Percentiles rank a stretch among this genome's conserved stretches.
Evolutionary conservation across 2,797 vertebrate genomes (phyloP).

Genomic region (Pseudocheirus occidentalis): DNA sequence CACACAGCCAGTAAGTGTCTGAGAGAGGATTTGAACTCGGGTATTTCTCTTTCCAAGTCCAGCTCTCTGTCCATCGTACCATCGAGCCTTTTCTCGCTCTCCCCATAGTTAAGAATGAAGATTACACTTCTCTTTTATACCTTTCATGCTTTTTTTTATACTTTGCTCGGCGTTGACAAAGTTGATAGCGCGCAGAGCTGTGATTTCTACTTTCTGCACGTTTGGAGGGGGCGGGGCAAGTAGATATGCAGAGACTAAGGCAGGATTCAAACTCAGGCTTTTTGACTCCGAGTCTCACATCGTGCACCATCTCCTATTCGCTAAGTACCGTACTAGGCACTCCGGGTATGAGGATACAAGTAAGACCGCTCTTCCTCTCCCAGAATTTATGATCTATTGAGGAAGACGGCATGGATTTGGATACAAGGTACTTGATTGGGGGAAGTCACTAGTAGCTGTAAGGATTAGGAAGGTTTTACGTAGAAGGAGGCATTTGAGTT

Average conservation of each 20-base stretch:
- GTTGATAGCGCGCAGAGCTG: background rate
- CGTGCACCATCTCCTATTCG: background rate
- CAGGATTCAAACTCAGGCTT: background rate
- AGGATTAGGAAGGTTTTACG: background rate
- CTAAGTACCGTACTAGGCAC: background rate
- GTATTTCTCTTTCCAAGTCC: background rate
- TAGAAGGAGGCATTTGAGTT: background rate
- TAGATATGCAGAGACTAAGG: background rate
- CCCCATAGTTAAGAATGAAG: background rate
- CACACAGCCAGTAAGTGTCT: background rate
- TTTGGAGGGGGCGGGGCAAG: background rate
- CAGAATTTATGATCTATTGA: background rate
- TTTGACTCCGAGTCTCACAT: background rate
- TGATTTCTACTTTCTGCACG: background rate
- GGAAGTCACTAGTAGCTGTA: background rate
- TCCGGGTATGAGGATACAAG: background rate
- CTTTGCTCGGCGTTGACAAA: background rate
- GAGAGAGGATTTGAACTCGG: background rate
- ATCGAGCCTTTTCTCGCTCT: background rate
- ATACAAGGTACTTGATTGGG: background rate
- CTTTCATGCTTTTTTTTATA: no score
- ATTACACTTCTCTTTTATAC: background rate
- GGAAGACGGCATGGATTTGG: background rate
- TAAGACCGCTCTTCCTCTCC: background rate
- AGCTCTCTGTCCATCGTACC: background rate